These are phyloP conservation scores for Chloropsis hardwickii DNA, from an alignment of 2,113 vertebrate species.

Conservation along the genomic window DNA sequence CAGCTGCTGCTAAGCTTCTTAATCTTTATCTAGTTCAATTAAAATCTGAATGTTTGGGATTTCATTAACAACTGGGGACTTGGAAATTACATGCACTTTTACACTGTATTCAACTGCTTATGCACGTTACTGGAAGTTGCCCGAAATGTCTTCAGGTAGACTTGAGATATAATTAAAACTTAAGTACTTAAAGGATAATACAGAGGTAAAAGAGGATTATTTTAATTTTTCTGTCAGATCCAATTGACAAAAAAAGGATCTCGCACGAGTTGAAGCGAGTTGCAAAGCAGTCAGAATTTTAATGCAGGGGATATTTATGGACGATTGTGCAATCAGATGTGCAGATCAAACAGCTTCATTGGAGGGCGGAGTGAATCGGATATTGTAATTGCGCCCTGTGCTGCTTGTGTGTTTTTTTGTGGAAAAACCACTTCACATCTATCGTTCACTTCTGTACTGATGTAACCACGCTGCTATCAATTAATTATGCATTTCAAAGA, in stretches of 20 bases:
- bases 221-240: conserved; percentile 59
- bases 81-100: conserved; percentile 71
- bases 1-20: conserved; percentile 81
- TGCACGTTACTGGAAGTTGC: conserved; percentile 29
- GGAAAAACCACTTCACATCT: background rate
- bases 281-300: background rate
- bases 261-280: background rate
- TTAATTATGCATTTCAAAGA: conserved; percentile 27
- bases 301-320: conserved; percentile 21
- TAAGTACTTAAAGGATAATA: conserved; percentile 54
- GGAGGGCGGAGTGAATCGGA: background rate
- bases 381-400: background rate
- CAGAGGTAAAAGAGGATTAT: conserved; percentile 47
- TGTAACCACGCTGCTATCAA: background rate
- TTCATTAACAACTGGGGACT: conserved; percentile 80
- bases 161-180: conserved; percentile 66
- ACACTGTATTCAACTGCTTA: conserved; percentile 39
- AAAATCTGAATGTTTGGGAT: conserved; percentile 83
- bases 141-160: conserved; percentile 64
- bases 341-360: background rate
- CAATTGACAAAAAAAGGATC: conserved; percentile 42
- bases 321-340: background rate
- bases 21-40: conserved; percentile 88
- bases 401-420: background rate
- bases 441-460: background rate